Percentiles rank a stretch among this genome's conserved stretches.
These are phyloP conservation scores for Drosophila repleta DNA, from an alignment of 1,140 invertebrate genomes.

Conservation along the genomic window DNA sequence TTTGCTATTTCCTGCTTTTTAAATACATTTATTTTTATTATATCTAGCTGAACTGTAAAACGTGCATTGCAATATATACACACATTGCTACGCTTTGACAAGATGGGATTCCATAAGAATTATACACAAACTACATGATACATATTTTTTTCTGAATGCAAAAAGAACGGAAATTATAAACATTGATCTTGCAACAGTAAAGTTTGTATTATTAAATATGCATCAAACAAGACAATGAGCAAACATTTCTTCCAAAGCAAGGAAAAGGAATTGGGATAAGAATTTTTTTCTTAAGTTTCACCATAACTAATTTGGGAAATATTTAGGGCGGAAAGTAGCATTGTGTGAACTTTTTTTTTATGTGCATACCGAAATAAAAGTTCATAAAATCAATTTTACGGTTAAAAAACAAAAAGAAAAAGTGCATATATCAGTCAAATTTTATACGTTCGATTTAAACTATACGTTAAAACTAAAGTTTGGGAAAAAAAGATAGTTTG, in stretches of 20 bases:
- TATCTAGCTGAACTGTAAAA: conserved; percentile 12
- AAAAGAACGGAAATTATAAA: neutral
- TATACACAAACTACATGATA: conserved; percentile 12
- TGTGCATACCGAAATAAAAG: conserved; percentile 7
- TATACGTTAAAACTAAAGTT: conserved; percentile 23
- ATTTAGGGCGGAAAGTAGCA: neutral
- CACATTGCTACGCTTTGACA: conserved; percentile 14
- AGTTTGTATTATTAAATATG: neutral
- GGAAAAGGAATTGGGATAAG: neutral
- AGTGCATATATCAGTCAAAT: conserved; percentile 26
- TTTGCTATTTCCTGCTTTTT: conserved; percentile 15
- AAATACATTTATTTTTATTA: conserved; percentile 19
- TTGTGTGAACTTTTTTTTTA: conserved; percentile 17
- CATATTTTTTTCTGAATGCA: neutral
- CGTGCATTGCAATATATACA: conserved; percentile 9
- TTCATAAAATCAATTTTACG: conserved; percentile 11
- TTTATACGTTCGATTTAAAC: conserved; percentile 27
- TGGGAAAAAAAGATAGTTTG: conserved; percentile 14
- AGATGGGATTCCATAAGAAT: conserved; percentile 19
- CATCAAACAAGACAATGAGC: conserved; percentile 24
- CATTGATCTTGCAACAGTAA: neutral
- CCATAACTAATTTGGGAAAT: conserved; percentile 2
- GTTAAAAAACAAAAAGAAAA: conserved; percentile 14
- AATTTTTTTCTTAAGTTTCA: neutral
- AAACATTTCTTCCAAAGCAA: conserved; percentile 2